These are phyloP conservation scores for Loxodonta africana DNA, from an alignment of 2,113 vertebrate species.

Conservation along the genomic window DNA sequence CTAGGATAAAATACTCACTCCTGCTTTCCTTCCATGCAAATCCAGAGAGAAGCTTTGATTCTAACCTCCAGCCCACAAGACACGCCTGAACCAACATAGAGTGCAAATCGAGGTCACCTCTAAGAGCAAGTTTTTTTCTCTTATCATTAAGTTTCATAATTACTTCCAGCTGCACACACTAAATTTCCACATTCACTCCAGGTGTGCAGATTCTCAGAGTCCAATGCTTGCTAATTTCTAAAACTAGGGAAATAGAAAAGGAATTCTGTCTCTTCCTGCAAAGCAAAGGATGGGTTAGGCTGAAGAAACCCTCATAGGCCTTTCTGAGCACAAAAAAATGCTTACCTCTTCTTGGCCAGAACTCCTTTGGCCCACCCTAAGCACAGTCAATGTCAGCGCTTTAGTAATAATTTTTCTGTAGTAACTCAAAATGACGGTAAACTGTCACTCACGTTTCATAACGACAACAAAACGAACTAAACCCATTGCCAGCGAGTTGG, in stretches of 20 bases:
- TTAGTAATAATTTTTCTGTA: not conserved
- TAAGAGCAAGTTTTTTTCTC: not conserved
- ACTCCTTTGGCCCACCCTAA: not conserved
- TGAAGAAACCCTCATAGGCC: not conserved
- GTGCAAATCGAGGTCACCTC: not conserved
- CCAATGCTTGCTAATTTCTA: slow-evolving; percentile 7
- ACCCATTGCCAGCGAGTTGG: too few species aligned
- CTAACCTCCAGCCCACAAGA: not conserved
- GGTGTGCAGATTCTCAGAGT: not conserved
- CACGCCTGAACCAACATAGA: not conserved
- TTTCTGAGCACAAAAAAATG: not conserved
- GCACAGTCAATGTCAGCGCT: not conserved
- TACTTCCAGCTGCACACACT: not conserved
- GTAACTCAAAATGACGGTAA: not conserved
- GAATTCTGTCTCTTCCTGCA: not conserved
- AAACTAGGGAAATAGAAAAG: not conserved
- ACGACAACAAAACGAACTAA: not conserved
- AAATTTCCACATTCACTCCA: not conserved
- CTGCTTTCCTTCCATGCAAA: slow-evolving; percentile 45
- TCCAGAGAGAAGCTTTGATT: slow-evolving; percentile 33
- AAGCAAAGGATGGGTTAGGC: not conserved
- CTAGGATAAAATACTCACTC: not conserved
- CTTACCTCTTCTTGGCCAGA: not conserved
- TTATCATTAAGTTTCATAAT: slow-evolving; percentile 3
- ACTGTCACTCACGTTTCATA: not conserved